phyloP scores from a whole-genome alignment of 2,113 vertebrate species.

The Epinephelus moara region DNA sequence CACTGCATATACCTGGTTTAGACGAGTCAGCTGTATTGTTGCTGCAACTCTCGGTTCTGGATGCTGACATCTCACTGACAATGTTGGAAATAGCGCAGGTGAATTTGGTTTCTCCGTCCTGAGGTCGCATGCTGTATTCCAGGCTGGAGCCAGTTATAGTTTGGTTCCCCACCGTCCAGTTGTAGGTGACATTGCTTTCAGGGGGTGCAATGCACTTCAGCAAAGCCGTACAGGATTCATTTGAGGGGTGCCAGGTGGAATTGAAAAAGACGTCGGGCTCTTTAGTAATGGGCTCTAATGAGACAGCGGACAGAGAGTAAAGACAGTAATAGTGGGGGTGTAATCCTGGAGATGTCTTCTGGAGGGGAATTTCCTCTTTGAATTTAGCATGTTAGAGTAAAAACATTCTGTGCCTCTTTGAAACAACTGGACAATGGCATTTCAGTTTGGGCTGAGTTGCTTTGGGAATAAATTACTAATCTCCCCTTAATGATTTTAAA shows the following conservation, averaged over 20 bases:
- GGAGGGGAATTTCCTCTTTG: no score
- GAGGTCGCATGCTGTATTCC: not conserved
- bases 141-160: not conserved
- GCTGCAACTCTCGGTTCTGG: not conserved
- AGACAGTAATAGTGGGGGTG: no score
- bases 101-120: constrained; percentile 21
- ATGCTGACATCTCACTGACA: not conserved
- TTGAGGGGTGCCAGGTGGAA: accelerated
- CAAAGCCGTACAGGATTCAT: constrained; percentile 39
- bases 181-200: constrained; percentile 17
- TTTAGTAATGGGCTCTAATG: constrained; percentile 39
- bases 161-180: constrained; percentile 38
- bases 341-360: no score
- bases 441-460: not conserved
- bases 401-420: not conserved
- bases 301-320: not conserved
- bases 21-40: not conserved
- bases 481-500: not conserved
- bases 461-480: not conserved
- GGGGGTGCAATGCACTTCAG: constrained; percentile 38
- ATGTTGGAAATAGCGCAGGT: constrained; percentile 45
- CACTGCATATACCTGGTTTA: not conserved
- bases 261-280: not conserved
- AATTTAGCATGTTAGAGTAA: not conserved
- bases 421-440: not conserved